Base-by-base conservation (phyloP, 1,140 invertebrate species). In the Brachystomella parvula region DNA sequence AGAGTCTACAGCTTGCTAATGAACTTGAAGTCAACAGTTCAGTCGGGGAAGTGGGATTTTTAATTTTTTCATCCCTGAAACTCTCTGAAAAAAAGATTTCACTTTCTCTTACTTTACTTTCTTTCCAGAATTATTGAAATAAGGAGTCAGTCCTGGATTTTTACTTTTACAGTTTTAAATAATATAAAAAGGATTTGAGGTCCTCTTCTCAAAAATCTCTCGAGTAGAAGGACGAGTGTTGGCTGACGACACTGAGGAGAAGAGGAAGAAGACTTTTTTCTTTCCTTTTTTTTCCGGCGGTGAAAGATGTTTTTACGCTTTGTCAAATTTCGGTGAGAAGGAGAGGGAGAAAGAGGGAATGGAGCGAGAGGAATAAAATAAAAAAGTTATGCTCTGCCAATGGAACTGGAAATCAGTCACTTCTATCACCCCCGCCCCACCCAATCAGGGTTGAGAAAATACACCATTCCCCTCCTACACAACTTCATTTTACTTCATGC, bases 261-360 rank as follows among this genome's bases (percentile, higher is more conserved):
- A 61, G 24, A 33, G 30, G 39, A 61, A 39, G 33, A 3, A 35
- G 39, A 61, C 15, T 24, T 32, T 32, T 59, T 31, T 59, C 21
- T 28, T 39, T 19, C 35, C 35, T 53, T 53, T 64, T 65, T 65
- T n/a, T n/a, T n/a, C n/a, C n/a, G n/a, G n/a, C n/a, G 64, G 33
- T 65, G 64, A 65, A 65, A 65, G 64, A 65, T 59, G 64, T 60
- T 65, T 65, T 65, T 44, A 65, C 57, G 57, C 64, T 65, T 65
- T 65, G 64, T 65, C 64, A 65, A 65, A 65, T 65, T 65, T 65
- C 60, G 58, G 64, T 65, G 64, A 65, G 56, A 65, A n/a, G n/a
- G n/a, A n/a, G n/a, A 65, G 64, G 58, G 56, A 65, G 49, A 53
- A 24, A 39, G 47, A 44, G 57, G 64, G 33, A 65, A 65, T 65